Evolutionary conservation across 1,140 invertebrate species (phyloP).

Genomic region (Drosophila sulfurigaster): DNA sequence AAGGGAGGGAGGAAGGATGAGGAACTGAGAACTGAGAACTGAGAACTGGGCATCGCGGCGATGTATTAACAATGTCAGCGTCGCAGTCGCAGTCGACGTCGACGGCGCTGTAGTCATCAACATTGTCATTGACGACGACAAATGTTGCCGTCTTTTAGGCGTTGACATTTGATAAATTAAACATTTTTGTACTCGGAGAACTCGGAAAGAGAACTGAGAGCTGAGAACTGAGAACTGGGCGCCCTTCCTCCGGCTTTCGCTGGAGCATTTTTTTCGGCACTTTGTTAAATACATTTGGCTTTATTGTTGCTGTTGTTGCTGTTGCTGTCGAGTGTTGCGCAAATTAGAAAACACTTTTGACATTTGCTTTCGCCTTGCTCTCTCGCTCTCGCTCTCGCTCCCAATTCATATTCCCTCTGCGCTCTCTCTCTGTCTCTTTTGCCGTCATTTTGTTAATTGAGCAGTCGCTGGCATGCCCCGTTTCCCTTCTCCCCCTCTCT

Average conservation of each 20-base stretch:
- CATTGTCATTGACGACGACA: slow-evolving; percentile 82
- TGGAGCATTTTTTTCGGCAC: slow-evolving; percentile 58
- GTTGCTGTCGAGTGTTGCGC: slow-evolving; percentile 58
- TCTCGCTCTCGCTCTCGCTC: slow-evolving; percentile 15
- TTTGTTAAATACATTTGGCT: slow-evolving; percentile 80
- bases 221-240: background rate
- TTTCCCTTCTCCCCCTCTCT: background rate
- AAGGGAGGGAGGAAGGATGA: background rate
- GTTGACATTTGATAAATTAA: slow-evolving; percentile 83
- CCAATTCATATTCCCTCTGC: background rate
- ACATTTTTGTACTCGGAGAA: slow-evolving; percentile 65
- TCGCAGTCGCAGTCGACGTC: background rate
- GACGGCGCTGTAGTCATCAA: slow-evolving; percentile 54
- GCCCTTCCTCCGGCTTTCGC: background rate
- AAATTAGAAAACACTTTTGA: slow-evolving; percentile 82
- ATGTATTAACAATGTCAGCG: slow-evolving; percentile 51
- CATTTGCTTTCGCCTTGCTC: slow-evolving; percentile 58
- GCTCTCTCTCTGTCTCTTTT: background rate
- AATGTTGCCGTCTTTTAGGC: slow-evolving; percentile 82
- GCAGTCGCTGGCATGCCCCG: slow-evolving; percentile 46
- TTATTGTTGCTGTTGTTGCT: slow-evolving; percentile 44
- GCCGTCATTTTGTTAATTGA: slow-evolving; percentile 76
- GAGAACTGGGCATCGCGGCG: slow-evolving; percentile 17
- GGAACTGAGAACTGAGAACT: background rate
- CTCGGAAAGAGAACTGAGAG: slow-evolving; percentile 7